Conservation (phyloP, 2,888 invertebrate genomes). For the Nomada fucata region DNA sequence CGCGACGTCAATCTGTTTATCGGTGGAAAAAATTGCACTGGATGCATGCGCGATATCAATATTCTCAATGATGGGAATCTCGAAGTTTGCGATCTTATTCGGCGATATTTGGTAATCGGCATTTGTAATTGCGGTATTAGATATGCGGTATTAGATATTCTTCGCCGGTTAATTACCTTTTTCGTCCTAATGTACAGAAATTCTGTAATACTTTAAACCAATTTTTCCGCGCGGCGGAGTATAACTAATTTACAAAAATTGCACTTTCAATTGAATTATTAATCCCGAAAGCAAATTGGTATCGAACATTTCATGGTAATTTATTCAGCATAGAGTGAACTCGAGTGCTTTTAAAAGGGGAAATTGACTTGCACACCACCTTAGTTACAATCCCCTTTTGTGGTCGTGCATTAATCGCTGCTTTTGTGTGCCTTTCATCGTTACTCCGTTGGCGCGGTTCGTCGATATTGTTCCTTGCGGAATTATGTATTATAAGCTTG, state of each 20-base stretch:
- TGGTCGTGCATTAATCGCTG: background rate
- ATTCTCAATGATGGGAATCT: too few species aligned
- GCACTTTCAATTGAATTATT: background rate
- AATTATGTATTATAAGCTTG: conserved; percentile 28
- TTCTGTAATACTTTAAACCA: background rate
- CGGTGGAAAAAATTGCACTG: background rate
- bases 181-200: background rate
- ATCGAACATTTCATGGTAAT: conserved; percentile 17
- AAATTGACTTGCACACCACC: background rate
- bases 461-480: conserved; percentile 22
- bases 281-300: background rate
- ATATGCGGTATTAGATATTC: too few species aligned
- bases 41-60: too few species aligned
- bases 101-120: too few species aligned
- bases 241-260: background rate
- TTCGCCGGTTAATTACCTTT: background rate
- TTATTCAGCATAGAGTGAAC: background rate
- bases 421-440: conserved; percentile 7
- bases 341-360: background rate
- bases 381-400: background rate
- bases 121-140: too few species aligned
- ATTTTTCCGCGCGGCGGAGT: background rate
- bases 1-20: background rate
- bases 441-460: conserved; percentile 9
- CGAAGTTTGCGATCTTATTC: too few species aligned